These are phyloP conservation scores for Stegodyphus mimosarum DNA, from an alignment of 1,140 invertebrate species.

Conservation along the genomic window DNA sequence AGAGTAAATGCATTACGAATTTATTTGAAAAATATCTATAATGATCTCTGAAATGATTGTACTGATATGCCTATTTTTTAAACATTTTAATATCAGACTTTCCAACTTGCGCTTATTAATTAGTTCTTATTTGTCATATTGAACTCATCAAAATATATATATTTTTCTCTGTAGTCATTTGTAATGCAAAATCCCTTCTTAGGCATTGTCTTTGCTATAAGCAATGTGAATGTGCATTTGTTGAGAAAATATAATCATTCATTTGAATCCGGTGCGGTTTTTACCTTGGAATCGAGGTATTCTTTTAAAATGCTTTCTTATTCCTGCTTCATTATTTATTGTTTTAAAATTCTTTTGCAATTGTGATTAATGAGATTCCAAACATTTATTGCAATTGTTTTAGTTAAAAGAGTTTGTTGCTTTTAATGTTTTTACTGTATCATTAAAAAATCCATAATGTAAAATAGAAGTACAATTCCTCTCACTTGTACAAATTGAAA, in stretches of 20 bases:
- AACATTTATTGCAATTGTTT: slow-evolving; percentile 44
- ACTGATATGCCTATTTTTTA: slow-evolving; percentile 32
- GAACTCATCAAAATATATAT: slow-evolving; percentile 11
- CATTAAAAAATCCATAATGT: slow-evolving; percentile 29
- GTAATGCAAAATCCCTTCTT: slow-evolving; percentile 37
- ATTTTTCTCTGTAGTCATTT: slow-evolving; percentile 59
- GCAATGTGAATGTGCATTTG: neutral
- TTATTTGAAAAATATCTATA: neutral
- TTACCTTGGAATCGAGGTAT: slow-evolving; percentile 29
- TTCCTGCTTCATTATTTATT: slow-evolving; percentile 46
- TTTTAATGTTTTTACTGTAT: slow-evolving; percentile 36
- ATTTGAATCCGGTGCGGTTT: slow-evolving; percentile 51
- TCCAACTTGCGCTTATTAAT: slow-evolving; percentile 13
- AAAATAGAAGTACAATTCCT: slow-evolving; percentile 47
- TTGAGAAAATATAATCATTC: slow-evolving; percentile 2
- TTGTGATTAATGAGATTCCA: slow-evolving; percentile 47
- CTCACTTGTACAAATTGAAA: slow-evolving; percentile 38
- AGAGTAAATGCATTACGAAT: neutral
- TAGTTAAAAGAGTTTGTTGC: slow-evolving; percentile 8
- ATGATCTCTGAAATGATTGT: slow-evolving; percentile 50
- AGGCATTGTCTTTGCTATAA: slow-evolving; percentile 3
- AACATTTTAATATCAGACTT: slow-evolving; percentile 49
- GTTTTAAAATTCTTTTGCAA: slow-evolving; percentile 31
- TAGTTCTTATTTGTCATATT: slow-evolving; percentile 31
- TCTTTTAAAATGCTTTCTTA: slow-evolving; percentile 46